phyloP scores from a whole-genome alignment of 2,888 invertebrate genomes.

The Drosophila mulleri region DNA sequence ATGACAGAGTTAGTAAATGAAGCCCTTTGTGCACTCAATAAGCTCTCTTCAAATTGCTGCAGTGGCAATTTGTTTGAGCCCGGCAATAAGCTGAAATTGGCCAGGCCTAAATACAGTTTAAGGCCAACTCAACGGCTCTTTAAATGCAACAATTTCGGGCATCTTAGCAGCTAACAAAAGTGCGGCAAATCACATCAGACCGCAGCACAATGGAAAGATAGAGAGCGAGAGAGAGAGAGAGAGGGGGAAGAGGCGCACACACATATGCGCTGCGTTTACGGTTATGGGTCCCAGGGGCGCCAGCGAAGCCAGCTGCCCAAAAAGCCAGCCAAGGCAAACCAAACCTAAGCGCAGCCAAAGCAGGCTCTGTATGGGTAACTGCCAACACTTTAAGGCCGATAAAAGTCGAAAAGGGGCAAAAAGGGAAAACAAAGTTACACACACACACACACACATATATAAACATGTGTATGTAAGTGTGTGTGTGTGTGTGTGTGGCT shows the following conservation, averaged over 20 bases:
- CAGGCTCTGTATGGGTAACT: slow-evolving; percentile 47
- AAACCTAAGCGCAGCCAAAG: slow-evolving; percentile 11
- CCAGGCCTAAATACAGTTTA: slow-evolving; percentile 55
- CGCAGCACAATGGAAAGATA: slow-evolving; percentile 23
- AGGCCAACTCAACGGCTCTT: slow-evolving; percentile 56
- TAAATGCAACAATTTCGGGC: slow-evolving; percentile 67
- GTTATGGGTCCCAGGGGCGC: slow-evolving; percentile 76
- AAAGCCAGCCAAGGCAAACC: slow-evolving; percentile 24
- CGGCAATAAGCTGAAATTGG: slow-evolving; percentile 51
- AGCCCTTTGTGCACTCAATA: slow-evolving; percentile 4
- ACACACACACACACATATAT: neutral
- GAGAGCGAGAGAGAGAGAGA: neutral
- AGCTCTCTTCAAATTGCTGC: slow-evolving; percentile 9
- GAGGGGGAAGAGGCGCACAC: neutral
- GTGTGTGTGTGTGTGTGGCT: slow-evolving; percentile 35
- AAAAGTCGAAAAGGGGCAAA: slow-evolving; percentile 71
- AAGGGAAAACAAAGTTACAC: slow-evolving; percentile 8
- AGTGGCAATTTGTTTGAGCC: slow-evolving; percentile 32
- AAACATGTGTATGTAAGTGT: neutral
- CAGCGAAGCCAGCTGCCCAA: slow-evolving; percentile 38
- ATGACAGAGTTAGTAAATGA: neutral
- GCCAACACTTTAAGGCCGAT: slow-evolving; percentile 77
- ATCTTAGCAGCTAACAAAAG: slow-evolving; percentile 28
- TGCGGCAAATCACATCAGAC: slow-evolving; percentile 48
- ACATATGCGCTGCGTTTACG: slow-evolving; percentile 61